These are phyloP conservation scores for Melanostigma gelatinosum DNA, from an alignment of 2,113 vertebrate genomes.

Conservation along the genomic window DNA sequence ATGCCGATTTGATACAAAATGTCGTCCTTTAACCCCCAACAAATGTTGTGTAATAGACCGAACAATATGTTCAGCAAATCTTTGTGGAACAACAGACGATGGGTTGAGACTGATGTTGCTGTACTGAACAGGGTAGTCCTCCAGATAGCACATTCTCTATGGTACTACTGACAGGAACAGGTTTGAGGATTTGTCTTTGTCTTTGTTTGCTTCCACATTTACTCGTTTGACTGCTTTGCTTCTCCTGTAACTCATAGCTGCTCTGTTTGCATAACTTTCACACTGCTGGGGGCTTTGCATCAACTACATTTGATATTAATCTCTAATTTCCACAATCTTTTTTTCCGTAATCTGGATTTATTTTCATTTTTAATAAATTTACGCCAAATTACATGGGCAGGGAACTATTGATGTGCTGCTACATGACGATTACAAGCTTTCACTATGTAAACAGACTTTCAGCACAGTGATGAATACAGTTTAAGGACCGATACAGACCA, in stretches of 20 bases:
- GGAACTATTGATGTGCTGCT: neutral
- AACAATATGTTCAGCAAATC: neutral
- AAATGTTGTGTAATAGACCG: neutral
- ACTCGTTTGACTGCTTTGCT: constrained; percentile 33
- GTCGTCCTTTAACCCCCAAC: neutral
- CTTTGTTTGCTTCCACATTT: neutral
- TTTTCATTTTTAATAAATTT: neutral
- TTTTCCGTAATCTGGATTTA: neutral
- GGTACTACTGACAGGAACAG: constrained; percentile 18
- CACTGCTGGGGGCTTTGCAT: constrained; percentile 2
- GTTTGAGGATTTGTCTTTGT: constrained; percentile 25
- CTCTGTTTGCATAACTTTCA: constrained; percentile 21
- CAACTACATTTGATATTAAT: neutral
- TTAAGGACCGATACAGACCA: neutral
- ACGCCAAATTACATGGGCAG: neutral
- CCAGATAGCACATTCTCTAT: neutral
- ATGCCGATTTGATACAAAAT: neutral
- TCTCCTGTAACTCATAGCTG: neutral
- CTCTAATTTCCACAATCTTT: neutral
- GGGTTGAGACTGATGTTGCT: neutral
- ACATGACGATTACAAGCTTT: neutral
- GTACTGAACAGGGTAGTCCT: neutral
- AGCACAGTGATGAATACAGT: constrained; percentile 7
- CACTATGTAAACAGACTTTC: neutral
- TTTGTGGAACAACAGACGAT: neutral